Conservation (phyloP, 2,113 vertebrate genomes). For the Elephas maximus region DNA sequence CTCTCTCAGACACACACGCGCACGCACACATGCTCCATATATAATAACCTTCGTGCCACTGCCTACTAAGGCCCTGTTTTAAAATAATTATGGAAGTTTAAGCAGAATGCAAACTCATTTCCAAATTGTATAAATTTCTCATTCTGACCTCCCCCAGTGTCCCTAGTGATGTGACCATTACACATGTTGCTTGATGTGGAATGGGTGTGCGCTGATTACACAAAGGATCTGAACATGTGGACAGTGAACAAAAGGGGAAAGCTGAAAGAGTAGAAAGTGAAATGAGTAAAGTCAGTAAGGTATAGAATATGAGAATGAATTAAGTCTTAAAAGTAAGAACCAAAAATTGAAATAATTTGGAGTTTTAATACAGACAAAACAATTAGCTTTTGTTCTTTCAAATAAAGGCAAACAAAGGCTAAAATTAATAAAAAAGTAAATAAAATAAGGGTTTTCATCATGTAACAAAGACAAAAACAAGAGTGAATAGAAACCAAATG, state of each 20-base stretch:
- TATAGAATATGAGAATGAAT: background rate
- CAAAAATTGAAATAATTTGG: too few species aligned
- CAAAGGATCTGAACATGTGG: background rate
- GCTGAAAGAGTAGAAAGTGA: background rate
- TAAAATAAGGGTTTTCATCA: background rate
- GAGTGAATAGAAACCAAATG: background rate
- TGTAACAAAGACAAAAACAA: background rate
- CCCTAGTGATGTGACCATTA: background rate
- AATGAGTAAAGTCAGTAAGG: slow-evolving; percentile 5
- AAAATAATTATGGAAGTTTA: slow-evolving; percentile 31
- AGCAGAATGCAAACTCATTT: background rate
- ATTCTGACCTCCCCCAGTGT: background rate
- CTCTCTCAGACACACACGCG: background rate
- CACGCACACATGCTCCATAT: background rate
- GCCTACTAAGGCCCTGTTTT: background rate
- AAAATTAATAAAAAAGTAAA: background rate
- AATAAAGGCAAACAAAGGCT: background rate
- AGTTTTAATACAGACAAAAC: too few species aligned
- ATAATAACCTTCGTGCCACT: background rate
- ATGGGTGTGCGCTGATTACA: background rate
- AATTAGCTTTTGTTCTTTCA: background rate
- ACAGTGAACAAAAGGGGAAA: background rate
- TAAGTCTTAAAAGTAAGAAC: too few species aligned
- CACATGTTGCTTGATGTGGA: background rate
- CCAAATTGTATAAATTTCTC: slow-evolving; percentile 1